A percentile compares a stretch with the other conserved stretches of the same genome.
Conservation (phyloP, 37 sponge, comb jelly and placozoan genomes). For the Chondrosia reniformis region DNA sequence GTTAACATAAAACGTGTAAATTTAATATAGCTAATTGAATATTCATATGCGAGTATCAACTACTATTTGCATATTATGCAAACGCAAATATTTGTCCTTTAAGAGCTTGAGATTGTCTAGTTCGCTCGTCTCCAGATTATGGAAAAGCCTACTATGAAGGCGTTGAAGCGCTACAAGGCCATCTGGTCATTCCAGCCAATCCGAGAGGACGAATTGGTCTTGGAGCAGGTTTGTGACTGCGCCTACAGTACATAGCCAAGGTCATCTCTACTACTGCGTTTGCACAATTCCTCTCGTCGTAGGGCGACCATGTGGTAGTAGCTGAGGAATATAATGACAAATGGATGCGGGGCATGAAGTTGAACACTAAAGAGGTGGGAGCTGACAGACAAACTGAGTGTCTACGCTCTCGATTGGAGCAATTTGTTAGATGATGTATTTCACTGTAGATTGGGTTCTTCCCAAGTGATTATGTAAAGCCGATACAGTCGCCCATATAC, state of each 20-base stretch:
- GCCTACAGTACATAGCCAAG: no score
- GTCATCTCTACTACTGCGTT: not conserved
- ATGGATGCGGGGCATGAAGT: constrained; percentile 81
- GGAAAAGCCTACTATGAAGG: not conserved
- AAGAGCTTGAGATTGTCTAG: no score
- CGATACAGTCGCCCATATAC: constrained; percentile 60
- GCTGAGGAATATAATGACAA: constrained; percentile 75
- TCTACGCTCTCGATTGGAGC: no score
- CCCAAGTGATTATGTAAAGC: constrained; percentile 54
- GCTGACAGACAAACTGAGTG: no score
- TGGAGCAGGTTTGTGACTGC: constrained; percentile 30
- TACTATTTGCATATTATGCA: no score
- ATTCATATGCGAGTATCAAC: no score
- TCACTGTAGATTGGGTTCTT: constrained; percentile 93
- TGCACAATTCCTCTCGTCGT: not conserved
- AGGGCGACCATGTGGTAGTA: constrained; percentile 77
- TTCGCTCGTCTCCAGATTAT: not conserved
- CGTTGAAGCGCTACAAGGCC: constrained; percentile 47
- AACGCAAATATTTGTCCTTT: no score
- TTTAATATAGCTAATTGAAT: no score
- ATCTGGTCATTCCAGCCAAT: constrained; percentile 53
- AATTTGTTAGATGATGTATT: no score
- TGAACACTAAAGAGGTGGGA: constrained; percentile 54
- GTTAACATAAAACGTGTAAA: no score
- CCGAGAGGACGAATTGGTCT: constrained; percentile 49